Evolutionary conservation across 1,140 invertebrate species (phyloP), one percentile per base, ranked within the genome.

Genomic region (Hestina assimilis): DNA sequence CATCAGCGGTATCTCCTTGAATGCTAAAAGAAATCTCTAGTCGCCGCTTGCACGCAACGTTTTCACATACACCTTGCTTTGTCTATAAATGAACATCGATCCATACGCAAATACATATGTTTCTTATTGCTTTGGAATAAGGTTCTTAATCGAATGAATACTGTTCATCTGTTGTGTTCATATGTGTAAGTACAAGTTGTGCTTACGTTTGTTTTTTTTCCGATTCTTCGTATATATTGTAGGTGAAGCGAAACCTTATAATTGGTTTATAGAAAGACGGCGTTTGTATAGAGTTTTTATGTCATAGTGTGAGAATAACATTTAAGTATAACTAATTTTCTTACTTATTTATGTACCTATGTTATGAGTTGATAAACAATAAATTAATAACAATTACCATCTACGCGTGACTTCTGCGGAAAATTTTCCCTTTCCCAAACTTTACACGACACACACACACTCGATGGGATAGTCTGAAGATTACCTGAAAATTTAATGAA

Each of bases 21-120:
- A 59, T 59, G 56, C 31, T 59, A 59, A 59, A 52, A 59, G 56
- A 58, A 58, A 58, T 58, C 55, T 58, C 55, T 51, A 26, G 47
- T 28, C 24, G 19, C 47, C 42, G 29, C 55, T 58, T 58, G 55
- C 55, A 58, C 55, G 55, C 55, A 40, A 58, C 47, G 55, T 47
- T 58, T 58, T 58, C 55, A 45, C 51, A 54, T 58, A 58, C 55
- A 58, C 55, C 55, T 58, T 58, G 55, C 47, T 58, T 58, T 58
- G 55, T 58, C 55, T 58, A 58, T 58, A 58, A 58, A 51, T 15
- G 55, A 38, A 51, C 31, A 28, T 24, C 20, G 28, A 28, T 19
- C 17, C 20, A 51, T 47, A 31, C n/a, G 43, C 46, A 12, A 17
- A 12, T 58, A 14, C 40, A 11, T 28, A 23, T 46, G n/a, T 23